Evolutionary conservation across 2,888 invertebrate species (phyloP).

Genomic region (Phrixothrix hirtus): DNA sequence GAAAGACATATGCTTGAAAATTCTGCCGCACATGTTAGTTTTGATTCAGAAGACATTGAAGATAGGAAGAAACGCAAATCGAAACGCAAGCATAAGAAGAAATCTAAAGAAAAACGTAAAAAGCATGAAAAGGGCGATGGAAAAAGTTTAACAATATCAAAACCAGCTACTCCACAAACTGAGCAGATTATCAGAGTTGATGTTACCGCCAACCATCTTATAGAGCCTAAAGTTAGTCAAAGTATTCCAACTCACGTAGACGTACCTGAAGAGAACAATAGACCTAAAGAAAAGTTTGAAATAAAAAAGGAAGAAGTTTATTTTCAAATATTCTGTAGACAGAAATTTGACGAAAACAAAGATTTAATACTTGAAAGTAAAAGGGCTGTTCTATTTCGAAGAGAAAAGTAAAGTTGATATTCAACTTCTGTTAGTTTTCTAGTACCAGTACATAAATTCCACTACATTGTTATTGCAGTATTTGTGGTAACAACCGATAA

Average conservation of each 20-base stretch:
- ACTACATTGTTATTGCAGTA: too few relatives aligned
- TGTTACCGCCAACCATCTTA: slow-evolving; percentile 50
- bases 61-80: slow-evolving; percentile 10
- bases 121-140: slow-evolving; percentile 31
- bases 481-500: too few relatives aligned
- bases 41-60: slow-evolving; percentile 14
- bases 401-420: slow-evolving; percentile 15
- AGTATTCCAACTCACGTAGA: slow-evolving; percentile 5
- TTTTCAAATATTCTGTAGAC: slow-evolving; percentile 9
- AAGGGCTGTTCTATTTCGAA: slow-evolving; percentile 23
- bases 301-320: slow-evolving; percentile 3
- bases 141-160: slow-evolving; percentile 49
- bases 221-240: slow-evolving; percentile 36
- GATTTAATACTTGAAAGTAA: slow-evolving; percentile 21
- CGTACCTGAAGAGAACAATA: not conserved
- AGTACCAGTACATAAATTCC: too few relatives aligned
- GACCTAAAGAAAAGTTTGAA: slow-evolving; percentile 6
- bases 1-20: slow-evolving; percentile 20
- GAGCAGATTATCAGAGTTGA: slow-evolving; percentile 54
- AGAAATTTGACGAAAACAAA: slow-evolving; percentile 12
- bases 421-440: too few relatives aligned
- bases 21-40: slow-evolving; percentile 8
- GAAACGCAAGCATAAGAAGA: slow-evolving; percentile 24
- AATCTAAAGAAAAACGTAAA: slow-evolving; percentile 17
- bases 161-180: slow-evolving; percentile 52